phyloP scores from a whole-genome alignment of 1,140 invertebrate species.

The Drosophila bocki region DNA sequence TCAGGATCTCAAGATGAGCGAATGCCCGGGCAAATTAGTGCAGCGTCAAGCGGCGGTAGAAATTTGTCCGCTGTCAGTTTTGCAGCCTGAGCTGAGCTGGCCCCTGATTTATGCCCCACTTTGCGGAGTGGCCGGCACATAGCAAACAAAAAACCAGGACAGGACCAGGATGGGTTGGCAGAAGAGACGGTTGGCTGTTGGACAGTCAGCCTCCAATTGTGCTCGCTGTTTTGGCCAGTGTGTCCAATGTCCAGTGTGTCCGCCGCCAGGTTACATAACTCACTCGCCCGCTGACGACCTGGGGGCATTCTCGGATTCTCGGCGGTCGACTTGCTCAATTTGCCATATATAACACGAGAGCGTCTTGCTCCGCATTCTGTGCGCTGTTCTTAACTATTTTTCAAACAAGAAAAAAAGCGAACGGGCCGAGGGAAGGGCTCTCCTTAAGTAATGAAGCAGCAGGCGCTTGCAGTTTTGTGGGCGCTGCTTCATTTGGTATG shows the following conservation, averaged over 20 bases:
- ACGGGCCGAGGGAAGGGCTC: slow-evolving; percentile 5
- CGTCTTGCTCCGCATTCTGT: slow-evolving; percentile 33
- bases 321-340: slow-evolving; percentile 78
- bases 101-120: slow-evolving; percentile 73
- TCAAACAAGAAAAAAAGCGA: slow-evolving; percentile 54
- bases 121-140: slow-evolving; percentile 57
- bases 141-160: slow-evolving; percentile 52
- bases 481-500: slow-evolving; percentile 80
- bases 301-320: slow-evolving; percentile 75
- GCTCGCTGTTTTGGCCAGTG: slow-evolving; percentile 53
- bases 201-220: slow-evolving; percentile 60
- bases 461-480: slow-evolving; percentile 76
- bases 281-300: slow-evolving; percentile 68
- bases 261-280: slow-evolving; percentile 71
- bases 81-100: slow-evolving; percentile 62
- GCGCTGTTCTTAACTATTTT: slow-evolving; percentile 74
- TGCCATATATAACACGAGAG: slow-evolving; percentile 75
- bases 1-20: slow-evolving; percentile 75
- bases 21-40: slow-evolving; percentile 81
- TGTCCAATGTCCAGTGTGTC: slow-evolving; percentile 28
- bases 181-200: neutral
- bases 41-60: slow-evolving; percentile 72
- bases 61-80: slow-evolving; percentile 81
- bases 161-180: neutral
- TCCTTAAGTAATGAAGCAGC: slow-evolving; percentile 77